Percentiles rank a stretch among this genome's conserved stretches.
phyloP scores from a whole-genome alignment of 2,113 vertebrate species.

The rabbit (Oryctolagus cuniculus) region DNA sequence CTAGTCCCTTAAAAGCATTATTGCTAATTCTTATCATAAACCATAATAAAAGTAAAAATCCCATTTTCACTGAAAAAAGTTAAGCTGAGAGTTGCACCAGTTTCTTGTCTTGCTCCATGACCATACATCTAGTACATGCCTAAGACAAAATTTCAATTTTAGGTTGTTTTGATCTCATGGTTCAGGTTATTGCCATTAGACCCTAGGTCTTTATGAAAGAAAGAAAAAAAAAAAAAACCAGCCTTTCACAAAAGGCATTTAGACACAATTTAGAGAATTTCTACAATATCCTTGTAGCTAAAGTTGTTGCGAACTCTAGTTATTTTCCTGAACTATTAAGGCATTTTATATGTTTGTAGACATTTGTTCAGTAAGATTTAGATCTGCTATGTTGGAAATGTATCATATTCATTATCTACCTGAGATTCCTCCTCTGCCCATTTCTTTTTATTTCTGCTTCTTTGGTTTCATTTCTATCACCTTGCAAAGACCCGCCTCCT shows the following conservation, averaged over 20 bases:
- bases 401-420: constrained; percentile 58
- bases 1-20: neutral
- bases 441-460: constrained; percentile 55
- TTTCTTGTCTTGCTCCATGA: neutral
- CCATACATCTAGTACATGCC: neutral
- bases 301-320: constrained; percentile 63
- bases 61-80: neutral
- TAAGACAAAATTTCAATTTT: constrained; percentile 45
- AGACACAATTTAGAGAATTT: constrained; percentile 38
- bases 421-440: neutral
- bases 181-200: neutral
- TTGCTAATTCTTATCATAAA: neutral
- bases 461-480: constrained; percentile 29
- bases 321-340: constrained; percentile 71
- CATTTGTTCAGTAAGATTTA: constrained; percentile 63
- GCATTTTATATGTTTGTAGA: constrained; percentile 63
- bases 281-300: constrained; percentile 53
- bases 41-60: neutral
- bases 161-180: neutral
- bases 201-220: neutral
- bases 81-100: neutral
- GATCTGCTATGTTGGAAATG: constrained; percentile 52
- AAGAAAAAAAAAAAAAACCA: neutral
- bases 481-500: constrained; percentile 52
- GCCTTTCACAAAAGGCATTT: neutral